Evolutionary conservation across 2,797 vertebrate genomes (phyloP).

Genomic region (Menidia menidia): DNA sequence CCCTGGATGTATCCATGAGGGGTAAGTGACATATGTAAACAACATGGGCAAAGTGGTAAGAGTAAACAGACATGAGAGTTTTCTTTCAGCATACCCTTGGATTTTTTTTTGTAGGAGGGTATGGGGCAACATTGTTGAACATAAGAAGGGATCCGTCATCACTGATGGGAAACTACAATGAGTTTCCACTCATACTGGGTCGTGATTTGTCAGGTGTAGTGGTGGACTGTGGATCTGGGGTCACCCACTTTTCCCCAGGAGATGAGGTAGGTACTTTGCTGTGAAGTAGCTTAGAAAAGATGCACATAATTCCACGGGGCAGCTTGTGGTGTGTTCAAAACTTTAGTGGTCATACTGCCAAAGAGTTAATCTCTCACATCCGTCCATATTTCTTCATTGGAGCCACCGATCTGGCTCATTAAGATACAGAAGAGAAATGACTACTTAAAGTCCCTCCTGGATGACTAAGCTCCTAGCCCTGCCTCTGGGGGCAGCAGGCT

Average conservation of each 20-base stretch:
- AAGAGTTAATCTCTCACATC: background rate
- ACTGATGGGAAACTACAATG: slow-evolving; percentile 69
- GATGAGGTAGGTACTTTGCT: slow-evolving; percentile 84
- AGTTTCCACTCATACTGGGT: slow-evolving; percentile 91
- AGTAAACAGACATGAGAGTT: background rate
- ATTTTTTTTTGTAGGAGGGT: slow-evolving; percentile 81
- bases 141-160: slow-evolving; percentile 87
- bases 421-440: no score
- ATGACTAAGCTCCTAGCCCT: no score
- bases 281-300: background rate
- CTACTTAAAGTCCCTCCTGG: no score
- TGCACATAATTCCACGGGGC: background rate
- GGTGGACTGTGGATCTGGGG: slow-evolving; percentile 90
- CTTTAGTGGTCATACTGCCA: background rate
- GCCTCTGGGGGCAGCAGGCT: no score
- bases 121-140: slow-evolving; percentile 87
- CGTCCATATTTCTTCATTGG: no score
- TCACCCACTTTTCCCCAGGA: slow-evolving; percentile 90
- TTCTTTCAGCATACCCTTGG: background rate
- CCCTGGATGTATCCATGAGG: slow-evolving; percentile 92
- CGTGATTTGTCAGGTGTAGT: slow-evolving; percentile 92
- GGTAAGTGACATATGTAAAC: slow-evolving; percentile 82
- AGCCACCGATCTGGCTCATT: no score
- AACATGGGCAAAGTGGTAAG: background rate
- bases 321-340: no score